Evolutionary conservation across 2,113 vertebrate genomes (phyloP).

Genomic region (Phoxinus phoxinus): DNA sequence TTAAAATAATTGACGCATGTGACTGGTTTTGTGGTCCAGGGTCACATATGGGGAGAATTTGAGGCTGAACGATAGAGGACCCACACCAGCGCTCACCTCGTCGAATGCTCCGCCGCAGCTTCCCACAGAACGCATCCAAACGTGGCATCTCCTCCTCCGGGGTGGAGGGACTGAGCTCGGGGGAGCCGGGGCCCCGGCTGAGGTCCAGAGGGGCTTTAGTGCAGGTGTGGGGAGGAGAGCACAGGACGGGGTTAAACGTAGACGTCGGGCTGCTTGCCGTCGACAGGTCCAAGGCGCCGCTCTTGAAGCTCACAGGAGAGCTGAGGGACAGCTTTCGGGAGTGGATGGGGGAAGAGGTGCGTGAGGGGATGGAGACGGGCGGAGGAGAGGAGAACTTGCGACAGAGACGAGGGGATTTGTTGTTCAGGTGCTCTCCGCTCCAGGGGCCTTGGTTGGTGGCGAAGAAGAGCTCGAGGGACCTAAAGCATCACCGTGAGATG

Average conservation of each 20-base stretch:
- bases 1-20: no score
- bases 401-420: constrained; percentile 88
- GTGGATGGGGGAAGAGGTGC: constrained; percentile 89
- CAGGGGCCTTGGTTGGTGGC: constrained; percentile 87
- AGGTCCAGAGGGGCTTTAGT: constrained; percentile 85
- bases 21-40: no score
- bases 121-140: constrained; percentile 85
- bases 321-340: constrained; percentile 90
- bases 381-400: constrained; percentile 96
- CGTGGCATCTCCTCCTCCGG: constrained; percentile 85
- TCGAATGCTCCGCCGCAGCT: constrained; percentile 88
- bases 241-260: constrained; percentile 71
- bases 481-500: constrained; percentile 57
- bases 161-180: constrained; percentile 81
- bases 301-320: constrained; percentile 82
- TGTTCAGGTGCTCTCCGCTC: constrained; percentile 81
- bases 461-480: constrained; percentile 93
- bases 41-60: neutral
- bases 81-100: constrained; percentile 74
- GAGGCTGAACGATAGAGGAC: neutral
- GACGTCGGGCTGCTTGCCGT: constrained; percentile 84
- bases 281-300: constrained; percentile 83
- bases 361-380: constrained; percentile 83
- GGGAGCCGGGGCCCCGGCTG: constrained; percentile 83
- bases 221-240: constrained; percentile 69